phyloP scores from a whole-genome alignment of 2,113 vertebrate genomes.

The Mus pahari region DNA sequence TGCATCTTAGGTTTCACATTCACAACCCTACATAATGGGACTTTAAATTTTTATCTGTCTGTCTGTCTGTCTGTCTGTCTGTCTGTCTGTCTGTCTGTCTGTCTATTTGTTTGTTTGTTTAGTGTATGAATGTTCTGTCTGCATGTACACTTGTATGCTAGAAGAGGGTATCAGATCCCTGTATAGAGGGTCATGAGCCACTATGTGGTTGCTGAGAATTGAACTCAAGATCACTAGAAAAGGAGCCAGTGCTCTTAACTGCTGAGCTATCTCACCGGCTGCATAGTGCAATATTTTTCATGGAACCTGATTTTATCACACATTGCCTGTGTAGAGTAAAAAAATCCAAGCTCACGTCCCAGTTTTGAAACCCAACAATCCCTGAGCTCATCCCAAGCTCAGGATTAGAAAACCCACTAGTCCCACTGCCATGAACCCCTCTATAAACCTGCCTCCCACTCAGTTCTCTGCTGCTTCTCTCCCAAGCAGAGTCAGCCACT shows the following conservation, averaged over 20 bases:
- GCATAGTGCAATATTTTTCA: not conserved
- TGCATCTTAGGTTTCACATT: not conserved
- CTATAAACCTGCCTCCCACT: not conserved
- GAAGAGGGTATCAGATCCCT: not conserved
- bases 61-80: too few relatives aligned
- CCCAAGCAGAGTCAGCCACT: not conserved
- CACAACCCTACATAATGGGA: not conserved
- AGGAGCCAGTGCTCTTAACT: not conserved
- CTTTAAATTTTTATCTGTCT: too few relatives aligned
- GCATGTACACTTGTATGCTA: not conserved
- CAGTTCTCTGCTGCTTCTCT: not conserved
- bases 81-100: too few relatives aligned
- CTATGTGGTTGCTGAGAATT: not conserved
- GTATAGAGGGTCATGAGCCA: not conserved
- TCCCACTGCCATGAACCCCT: not conserved
- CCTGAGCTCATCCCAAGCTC: not conserved
- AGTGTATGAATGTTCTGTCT: not conserved
- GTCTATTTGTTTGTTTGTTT: too few relatives aligned
- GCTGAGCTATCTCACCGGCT: not conserved
- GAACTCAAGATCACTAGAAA: not conserved
- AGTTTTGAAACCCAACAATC: not conserved
- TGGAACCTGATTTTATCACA: not conserved
- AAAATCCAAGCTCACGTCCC: not conserved
- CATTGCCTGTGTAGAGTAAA: not conserved
- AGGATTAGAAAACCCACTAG: not conserved